These are phyloP conservation scores for Oscheius myriophilus DNA, from an alignment of 2,888 invertebrate genomes.

Conservation along the genomic window DNA sequence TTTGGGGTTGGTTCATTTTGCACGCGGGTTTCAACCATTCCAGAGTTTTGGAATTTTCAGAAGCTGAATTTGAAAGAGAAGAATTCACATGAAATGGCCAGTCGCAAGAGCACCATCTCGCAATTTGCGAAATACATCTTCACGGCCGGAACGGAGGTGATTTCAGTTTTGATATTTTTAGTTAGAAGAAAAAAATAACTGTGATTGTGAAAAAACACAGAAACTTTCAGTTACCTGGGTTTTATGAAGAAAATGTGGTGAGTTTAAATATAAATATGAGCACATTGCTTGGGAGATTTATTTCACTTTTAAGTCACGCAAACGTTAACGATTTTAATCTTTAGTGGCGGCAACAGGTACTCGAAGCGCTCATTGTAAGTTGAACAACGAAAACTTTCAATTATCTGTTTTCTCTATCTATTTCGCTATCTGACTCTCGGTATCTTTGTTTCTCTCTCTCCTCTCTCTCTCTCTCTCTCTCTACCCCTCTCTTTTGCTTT, in stretches of 20 bases:
- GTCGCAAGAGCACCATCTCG: constrained; percentile 21
- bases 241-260: neutral
- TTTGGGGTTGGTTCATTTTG: too few species aligned
- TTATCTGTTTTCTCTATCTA: too few species aligned
- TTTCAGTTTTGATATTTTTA: neutral
- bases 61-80: constrained; percentile 5
- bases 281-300: neutral
- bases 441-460: too few species aligned
- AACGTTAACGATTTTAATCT: neutral
- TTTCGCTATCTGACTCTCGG: too few species aligned
- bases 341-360: too few species aligned
- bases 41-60: constrained; percentile 1
- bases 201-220: neutral
- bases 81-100: constrained; percentile 5
- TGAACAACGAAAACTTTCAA: too few species aligned
- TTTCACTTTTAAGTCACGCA: too few species aligned
- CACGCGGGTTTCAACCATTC: too few species aligned
- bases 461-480: too few species aligned
- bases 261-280: neutral
- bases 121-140: constrained; percentile 32
- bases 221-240: neutral
- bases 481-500: too few species aligned
- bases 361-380: too few species aligned
- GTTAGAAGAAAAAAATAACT: neutral
- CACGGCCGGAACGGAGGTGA: constrained; percentile 32